Conservation (phyloP, 2,888 invertebrate genomes). For the Gerris lacustris region DNA sequence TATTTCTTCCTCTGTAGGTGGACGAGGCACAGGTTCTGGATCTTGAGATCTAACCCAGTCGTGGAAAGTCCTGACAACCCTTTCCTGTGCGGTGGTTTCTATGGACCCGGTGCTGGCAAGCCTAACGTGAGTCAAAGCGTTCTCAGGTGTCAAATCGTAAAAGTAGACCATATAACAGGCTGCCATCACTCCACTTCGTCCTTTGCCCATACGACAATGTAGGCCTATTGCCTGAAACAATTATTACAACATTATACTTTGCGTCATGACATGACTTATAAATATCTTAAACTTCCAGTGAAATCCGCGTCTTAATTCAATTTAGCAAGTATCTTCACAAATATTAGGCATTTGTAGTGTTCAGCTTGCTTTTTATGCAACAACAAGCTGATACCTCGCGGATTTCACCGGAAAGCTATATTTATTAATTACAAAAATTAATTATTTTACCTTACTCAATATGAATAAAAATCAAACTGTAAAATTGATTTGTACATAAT, state of each 20-base stretch:
- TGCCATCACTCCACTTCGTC: slow-evolving; percentile 58
- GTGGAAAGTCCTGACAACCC: slow-evolving; percentile 45
- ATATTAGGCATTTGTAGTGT: too few species aligned
- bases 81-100: slow-evolving; percentile 48
- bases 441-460: too few species aligned
- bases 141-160: slow-evolving; percentile 47
- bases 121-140: slow-evolving; percentile 49
- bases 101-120: slow-evolving; percentile 50
- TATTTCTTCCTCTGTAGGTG: slow-evolving; percentile 4
- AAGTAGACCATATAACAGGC: slow-evolving; percentile 59
- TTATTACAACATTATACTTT: too few species aligned
- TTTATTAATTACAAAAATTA: too few species aligned
- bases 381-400: too few species aligned
- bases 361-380: too few species aligned
- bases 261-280: too few species aligned
- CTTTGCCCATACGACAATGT: slow-evolving; percentile 57
- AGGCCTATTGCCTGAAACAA: slow-evolving; percentile 49
- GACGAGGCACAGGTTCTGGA: neutral
- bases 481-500: too few species aligned
- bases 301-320: too few species aligned
- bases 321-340: neutral
- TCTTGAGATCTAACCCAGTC: slow-evolving; percentile 42
- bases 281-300: too few species aligned
- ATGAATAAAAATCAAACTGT: too few species aligned
- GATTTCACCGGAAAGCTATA: too few species aligned